Base-by-base conservation (phyloP, 2,113 vertebrate species). In the Cranoglanis bouderius region DNA sequence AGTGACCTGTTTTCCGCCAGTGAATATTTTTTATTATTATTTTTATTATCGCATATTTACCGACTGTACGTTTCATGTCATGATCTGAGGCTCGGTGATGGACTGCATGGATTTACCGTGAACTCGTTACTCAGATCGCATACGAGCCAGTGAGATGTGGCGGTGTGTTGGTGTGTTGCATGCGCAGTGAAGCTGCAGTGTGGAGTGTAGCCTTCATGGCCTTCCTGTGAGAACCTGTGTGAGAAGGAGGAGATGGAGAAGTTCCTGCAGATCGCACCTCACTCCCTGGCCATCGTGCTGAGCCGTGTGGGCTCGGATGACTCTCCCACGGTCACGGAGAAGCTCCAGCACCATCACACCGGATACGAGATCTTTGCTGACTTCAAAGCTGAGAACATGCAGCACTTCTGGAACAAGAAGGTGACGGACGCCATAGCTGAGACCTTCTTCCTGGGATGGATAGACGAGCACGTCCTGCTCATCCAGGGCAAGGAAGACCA, bases 371-470 rank as follows among this genome's bases (percentile, higher is more conserved):
- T 99, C 75, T 99, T 99, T 92, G 97, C 97, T 0, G 97, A 96
- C 92, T 99, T 99, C 93, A 99, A 99, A 94, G 95, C 96, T 16
- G 97, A 96, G 75, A 99, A 99, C 96, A 96, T 97, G 97, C 96
- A 96, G 92, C 97, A 98, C 85, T 98, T 97, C 94, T 99, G 98
- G 98, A 97, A 99, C 95, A 94, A 95, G 94, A 93, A 95, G 55
- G 96, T 98, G 89, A 97, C 97, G 0, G 96, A 96, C n/a, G 98
- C 97, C 3, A 94, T 98, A 91, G 93, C 96, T 0, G 97, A 97
- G 94, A 96, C 97, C 88, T 97, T 98, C 93, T 99, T 98, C 94
- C 94, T 99, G 89, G 98, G 98, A 84, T 99, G 98, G 98, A 96
- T 99, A 87, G 97, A 98, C 91, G 97, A 97, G 93, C 97, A 95